Percentiles rank a stretch among this genome's conserved stretches.
Conservation (phyloP, 1,140 invertebrate genomes). For the Melanaphis sacchari region DNA sequence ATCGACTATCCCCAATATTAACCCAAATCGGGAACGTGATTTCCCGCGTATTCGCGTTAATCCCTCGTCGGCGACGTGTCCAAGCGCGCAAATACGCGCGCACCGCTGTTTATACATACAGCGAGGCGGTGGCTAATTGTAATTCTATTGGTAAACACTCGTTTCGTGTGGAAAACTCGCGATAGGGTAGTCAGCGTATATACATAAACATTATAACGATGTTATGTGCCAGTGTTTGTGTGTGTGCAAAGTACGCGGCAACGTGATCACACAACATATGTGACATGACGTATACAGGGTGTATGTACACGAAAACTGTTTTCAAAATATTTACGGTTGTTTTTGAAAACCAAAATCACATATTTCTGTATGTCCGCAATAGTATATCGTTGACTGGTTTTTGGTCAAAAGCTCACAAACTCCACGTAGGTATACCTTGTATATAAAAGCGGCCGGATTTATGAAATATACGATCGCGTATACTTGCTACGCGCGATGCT, state of each 20-base stretch:
- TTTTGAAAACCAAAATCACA: neutral
- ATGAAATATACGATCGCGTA: too few species aligned
- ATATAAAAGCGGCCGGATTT: too few species aligned
- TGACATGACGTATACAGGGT: neutral
- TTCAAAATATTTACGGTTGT: neutral
- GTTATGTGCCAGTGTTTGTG: neutral
- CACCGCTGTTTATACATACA: neutral
- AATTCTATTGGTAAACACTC: conserved; percentile 54
- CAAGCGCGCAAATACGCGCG: conserved; percentile 11
- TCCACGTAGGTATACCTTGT: neutral
- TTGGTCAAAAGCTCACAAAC: neutral
- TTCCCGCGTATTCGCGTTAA: conserved; percentile 41
- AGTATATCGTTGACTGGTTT: too few species aligned
- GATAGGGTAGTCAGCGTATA: neutral
- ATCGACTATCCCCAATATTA: neutral
- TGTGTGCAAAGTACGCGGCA: neutral
- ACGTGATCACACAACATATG: conserved; percentile 10
- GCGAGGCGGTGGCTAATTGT: conserved; percentile 42
- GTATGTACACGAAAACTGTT: neutral
- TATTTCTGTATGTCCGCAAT: neutral
- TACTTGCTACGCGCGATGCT: too few species aligned
- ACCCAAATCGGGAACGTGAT: conserved; percentile 34
- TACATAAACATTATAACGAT: conserved; percentile 1
- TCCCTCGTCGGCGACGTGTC: conserved; percentile 48
- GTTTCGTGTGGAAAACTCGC: conserved; percentile 9